A percentile compares a stretch with the other conserved stretches of the same genome.
Evolutionary conservation across 2,797 vertebrate genomes (phyloP).

Genomic region (Typhlichthys subterraneus): DNA sequence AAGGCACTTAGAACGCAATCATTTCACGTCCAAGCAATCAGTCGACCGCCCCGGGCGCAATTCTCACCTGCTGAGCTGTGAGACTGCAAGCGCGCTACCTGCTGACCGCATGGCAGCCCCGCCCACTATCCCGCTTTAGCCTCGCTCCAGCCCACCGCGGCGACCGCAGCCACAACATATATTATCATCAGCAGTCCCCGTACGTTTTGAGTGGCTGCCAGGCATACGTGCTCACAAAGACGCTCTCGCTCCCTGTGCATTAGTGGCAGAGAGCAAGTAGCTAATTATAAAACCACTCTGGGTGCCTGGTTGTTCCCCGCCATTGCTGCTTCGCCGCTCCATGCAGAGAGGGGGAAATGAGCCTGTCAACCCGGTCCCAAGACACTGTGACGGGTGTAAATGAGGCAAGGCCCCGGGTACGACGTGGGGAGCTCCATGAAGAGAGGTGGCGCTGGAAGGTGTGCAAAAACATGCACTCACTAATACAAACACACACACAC

Average conservation of each 20-base stretch:
- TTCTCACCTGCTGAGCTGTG: constrained; percentile 72
- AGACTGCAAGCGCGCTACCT: constrained; percentile 43
- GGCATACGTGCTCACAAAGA: constrained; percentile 25
- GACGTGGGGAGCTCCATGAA: constrained; percentile 56
- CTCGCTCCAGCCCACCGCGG: constrained; percentile 41
- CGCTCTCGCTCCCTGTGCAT: constrained; percentile 47
- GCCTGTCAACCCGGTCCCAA: constrained; percentile 73
- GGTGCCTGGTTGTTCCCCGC: constrained; percentile 59
- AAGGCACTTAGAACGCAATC: constrained; percentile 65
- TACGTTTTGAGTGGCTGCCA: constrained; percentile 29
- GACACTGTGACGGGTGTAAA: constrained; percentile 76
- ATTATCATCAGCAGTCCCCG: constrained; percentile 42
- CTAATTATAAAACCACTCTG: constrained; percentile 80
- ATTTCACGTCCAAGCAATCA: constrained; percentile 81
- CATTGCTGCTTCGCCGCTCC: constrained; percentile 59
- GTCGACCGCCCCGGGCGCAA: constrained; percentile 60
- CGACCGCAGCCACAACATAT: constrained; percentile 31
- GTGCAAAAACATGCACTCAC: constrained; percentile 40
- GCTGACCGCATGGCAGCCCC: constrained; percentile 13
- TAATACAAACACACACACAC: constrained; percentile 27
- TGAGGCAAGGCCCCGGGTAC: constrained; percentile 71
- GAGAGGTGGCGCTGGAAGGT: constrained; percentile 47
- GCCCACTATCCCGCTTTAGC: constrained; percentile 43
- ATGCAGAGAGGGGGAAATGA: constrained; percentile 77
- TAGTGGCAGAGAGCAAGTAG: constrained; percentile 62